These are phyloP conservation scores for Diorhabda sublineata DNA, from an alignment of 1,140 invertebrate genomes.

Conservation along the genomic window DNA sequence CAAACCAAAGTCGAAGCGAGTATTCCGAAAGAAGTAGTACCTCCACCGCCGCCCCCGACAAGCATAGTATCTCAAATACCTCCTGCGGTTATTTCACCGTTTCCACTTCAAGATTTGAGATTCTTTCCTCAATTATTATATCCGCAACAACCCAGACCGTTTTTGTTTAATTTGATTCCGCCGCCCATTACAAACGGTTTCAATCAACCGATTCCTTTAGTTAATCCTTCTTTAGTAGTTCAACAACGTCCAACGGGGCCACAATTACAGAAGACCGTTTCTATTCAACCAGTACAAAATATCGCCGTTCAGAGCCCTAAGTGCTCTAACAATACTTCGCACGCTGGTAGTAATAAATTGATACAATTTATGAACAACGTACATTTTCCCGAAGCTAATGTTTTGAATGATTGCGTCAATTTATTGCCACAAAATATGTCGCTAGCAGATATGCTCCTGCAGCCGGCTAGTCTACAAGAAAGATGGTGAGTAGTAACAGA, in stretches of 20 bases:
- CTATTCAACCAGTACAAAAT: slow-evolving; percentile 2
- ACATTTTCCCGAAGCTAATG: slow-evolving; percentile 49
- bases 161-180: slow-evolving; percentile 21
- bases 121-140: slow-evolving; percentile 20
- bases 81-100: slow-evolving; percentile 21
- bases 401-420: slow-evolving; percentile 43
- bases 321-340: slow-evolving; percentile 1
- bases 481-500: slow-evolving; percentile 26
- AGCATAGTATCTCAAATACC: slow-evolving; percentile 20
- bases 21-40: slow-evolving; percentile 10
- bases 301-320: slow-evolving; percentile 8
- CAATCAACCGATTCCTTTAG: slow-evolving; percentile 16
- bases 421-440: slow-evolving; percentile 44
- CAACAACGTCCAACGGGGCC: slow-evolving; percentile 8
- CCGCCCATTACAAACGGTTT: slow-evolving; percentile 15
- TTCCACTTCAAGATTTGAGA: slow-evolving; percentile 16
- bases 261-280: neutral
- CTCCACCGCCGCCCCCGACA: slow-evolving; percentile 11
- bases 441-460: slow-evolving; percentile 44
- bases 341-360: slow-evolving; percentile 33
- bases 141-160: slow-evolving; percentile 19
- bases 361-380: slow-evolving; percentile 55
- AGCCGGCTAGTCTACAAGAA: slow-evolving; percentile 38
- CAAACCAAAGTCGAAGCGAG: neutral
- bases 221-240: slow-evolving; percentile 11